Evolutionary conservation across 2,888 invertebrate species (phyloP).

Genomic region (Aphodius sticticus): DNA sequence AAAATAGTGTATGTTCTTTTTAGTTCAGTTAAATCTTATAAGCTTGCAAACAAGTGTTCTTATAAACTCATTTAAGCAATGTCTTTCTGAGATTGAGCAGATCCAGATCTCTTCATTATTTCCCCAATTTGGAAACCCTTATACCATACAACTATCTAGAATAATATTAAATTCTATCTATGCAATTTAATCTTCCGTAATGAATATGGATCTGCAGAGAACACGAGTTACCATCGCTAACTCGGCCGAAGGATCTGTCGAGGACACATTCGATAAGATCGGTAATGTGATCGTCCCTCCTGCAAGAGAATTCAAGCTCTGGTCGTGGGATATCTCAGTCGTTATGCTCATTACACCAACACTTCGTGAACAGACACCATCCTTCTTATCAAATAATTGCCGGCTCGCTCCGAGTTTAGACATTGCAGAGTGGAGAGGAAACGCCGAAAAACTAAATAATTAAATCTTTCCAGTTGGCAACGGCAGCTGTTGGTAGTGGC

Average conservation of each 20-base stretch:
- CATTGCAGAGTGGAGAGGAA: slow-evolving; percentile 31
- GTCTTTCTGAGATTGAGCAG: too few species aligned
- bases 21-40: too few species aligned
- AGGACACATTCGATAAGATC: slow-evolving; percentile 10
- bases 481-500: slow-evolving; percentile 42
- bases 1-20: too few species aligned
- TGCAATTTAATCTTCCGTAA: background rate
- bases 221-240: background rate
- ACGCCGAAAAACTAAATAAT: slow-evolving; percentile 45
- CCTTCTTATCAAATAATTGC: slow-evolving; percentile 49
- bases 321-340: slow-evolving; percentile 44
- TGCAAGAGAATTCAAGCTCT: slow-evolving; percentile 8
- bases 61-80: too few species aligned
- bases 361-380: slow-evolving; percentile 47
- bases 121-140: too few species aligned
- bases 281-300: slow-evolving; percentile 13
- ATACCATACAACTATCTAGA: background rate
- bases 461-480: slow-evolving; percentile 45
- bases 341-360: slow-evolving; percentile 48
- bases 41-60: too few species aligned
- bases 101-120: too few species aligned
- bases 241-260: background rate
- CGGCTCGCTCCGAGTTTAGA: slow-evolving; percentile 39
- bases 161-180: background rate
- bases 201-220: background rate